phyloP scores from a whole-genome alignment of 1,140 invertebrate genomes.

The Drosophila sp. region DNA sequence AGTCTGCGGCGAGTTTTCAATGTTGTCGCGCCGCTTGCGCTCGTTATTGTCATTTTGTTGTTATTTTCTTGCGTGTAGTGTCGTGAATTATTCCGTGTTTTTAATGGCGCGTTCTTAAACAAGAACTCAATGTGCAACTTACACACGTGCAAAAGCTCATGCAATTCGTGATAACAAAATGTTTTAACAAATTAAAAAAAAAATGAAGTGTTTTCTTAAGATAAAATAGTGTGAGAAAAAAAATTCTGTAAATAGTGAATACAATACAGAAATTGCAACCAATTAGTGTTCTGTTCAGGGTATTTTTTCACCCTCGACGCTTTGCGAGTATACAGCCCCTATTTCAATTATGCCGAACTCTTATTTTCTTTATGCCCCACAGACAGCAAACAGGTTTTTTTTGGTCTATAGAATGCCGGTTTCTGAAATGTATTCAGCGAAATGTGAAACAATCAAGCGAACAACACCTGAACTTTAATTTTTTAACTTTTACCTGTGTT shows the following conservation, averaged over 20 bases:
- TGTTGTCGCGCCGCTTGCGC: slow-evolving; percentile 64
- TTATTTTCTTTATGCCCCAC: slow-evolving; percentile 29
- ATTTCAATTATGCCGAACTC: slow-evolving; percentile 35
- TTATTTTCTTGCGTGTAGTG: slow-evolving; percentile 43
- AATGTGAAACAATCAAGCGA: slow-evolving; percentile 40
- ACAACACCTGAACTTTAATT: slow-evolving; percentile 34
- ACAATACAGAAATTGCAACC: background rate
- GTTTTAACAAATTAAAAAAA: slow-evolving; percentile 5
- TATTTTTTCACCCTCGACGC: background rate
- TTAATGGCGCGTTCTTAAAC: slow-evolving; percentile 47
- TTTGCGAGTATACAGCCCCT: slow-evolving; percentile 7
- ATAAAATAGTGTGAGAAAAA: slow-evolving; percentile 16
- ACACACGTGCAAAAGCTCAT: slow-evolving; percentile 23
- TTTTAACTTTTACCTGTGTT: slow-evolving; percentile 37
- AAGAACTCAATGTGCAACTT: slow-evolving; percentile 28
- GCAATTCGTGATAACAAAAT: slow-evolving; percentile 9
- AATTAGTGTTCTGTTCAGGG: slow-evolving; percentile 2
- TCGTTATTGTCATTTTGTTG: slow-evolving; percentile 8
- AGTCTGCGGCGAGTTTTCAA: slow-evolving; percentile 76
- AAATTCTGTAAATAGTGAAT: slow-evolving; percentile 6
- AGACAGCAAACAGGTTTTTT: slow-evolving; percentile 58
- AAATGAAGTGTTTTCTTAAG: background rate
- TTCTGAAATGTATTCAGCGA: slow-evolving; percentile 48
- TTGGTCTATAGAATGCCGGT: slow-evolving; percentile 63
- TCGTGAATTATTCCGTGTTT: slow-evolving; percentile 53